These are phyloP conservation scores for Apotomis turbidana DNA, from an alignment of 2,888 invertebrate genomes.

Conservation along the genomic window DNA sequence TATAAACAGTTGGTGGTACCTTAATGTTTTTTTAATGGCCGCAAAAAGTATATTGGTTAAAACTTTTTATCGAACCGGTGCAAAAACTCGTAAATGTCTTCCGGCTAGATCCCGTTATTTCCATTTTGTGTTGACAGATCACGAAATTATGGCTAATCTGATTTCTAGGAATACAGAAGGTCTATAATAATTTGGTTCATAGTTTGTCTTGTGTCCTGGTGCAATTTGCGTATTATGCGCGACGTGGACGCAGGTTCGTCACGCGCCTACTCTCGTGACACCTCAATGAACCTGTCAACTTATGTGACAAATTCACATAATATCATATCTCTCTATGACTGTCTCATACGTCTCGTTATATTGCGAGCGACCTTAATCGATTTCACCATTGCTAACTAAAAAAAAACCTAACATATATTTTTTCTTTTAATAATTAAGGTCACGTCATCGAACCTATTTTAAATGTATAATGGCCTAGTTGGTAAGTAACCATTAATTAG, in stretches of 20 bases:
- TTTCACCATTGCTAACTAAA: slow-evolving; percentile 44
- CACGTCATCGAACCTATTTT: background rate
- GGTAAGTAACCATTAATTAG: too few species aligned
- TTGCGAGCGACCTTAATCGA: slow-evolving; percentile 59
- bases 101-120: slow-evolving; percentile 61
- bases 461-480: too few species aligned
- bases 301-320: slow-evolving; percentile 55
- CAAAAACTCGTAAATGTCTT: slow-evolving; percentile 53
- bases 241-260: slow-evolving; percentile 54
- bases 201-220: slow-evolving; percentile 34
- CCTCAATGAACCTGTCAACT: slow-evolving; percentile 57
- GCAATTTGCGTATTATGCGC: slow-evolving; percentile 67
- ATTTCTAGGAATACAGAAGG: background rate
- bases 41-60: slow-evolving; percentile 21
- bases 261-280: slow-evolving; percentile 54
- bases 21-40: slow-evolving; percentile 30
- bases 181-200: background rate
- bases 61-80: slow-evolving; percentile 41
- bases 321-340: slow-evolving; percentile 48
- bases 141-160: background rate
- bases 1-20: slow-evolving; percentile 1
- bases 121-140: slow-evolving; percentile 58
- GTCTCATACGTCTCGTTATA: slow-evolving; percentile 37
- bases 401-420: background rate
- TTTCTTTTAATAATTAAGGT: background rate